Conservation (phyloP, 2,888 invertebrate species). For the Thymelicus lineola region DNA sequence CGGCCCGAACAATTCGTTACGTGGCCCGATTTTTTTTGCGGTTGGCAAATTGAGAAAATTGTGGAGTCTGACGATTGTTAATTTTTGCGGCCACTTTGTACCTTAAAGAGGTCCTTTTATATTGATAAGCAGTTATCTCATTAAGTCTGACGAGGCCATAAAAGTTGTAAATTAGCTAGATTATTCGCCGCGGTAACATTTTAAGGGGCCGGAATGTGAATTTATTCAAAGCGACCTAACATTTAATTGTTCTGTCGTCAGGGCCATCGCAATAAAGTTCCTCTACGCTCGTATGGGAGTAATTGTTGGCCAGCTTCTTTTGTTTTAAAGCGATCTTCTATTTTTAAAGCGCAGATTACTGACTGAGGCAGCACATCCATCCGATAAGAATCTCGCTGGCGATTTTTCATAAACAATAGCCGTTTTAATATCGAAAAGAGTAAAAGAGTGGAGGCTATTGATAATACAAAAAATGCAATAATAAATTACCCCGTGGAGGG, state of each 20-base stretch:
- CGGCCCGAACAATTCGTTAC: slow-evolving; percentile 67
- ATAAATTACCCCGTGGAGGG: slow-evolving; percentile 81
- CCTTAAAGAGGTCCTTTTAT: slow-evolving; percentile 53
- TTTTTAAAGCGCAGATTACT: slow-evolving; percentile 59
- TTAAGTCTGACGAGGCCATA: slow-evolving; percentile 53
- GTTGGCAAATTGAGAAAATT: slow-evolving; percentile 75
- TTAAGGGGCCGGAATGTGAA: slow-evolving; percentile 26
- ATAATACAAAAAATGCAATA: slow-evolving; percentile 84
- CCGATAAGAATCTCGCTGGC: slow-evolving; percentile 73
- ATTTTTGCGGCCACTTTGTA: slow-evolving; percentile 61
- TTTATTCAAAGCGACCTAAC: slow-evolving; percentile 31
- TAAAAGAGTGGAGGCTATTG: slow-evolving; percentile 77
- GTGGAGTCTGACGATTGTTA: slow-evolving; percentile 54
- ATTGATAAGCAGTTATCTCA: slow-evolving; percentile 64
- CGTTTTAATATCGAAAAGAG: slow-evolving; percentile 81
- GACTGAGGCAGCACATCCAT: slow-evolving; percentile 54
- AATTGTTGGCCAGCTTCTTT: slow-evolving; percentile 29
- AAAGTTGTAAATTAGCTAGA: slow-evolving; percentile 64
- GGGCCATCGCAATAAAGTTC: slow-evolving; percentile 25
- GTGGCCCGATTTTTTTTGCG: slow-evolving; percentile 53
- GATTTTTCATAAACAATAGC: slow-evolving; percentile 84
- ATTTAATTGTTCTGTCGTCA: slow-evolving; percentile 38
- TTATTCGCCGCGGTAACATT: slow-evolving; percentile 48
- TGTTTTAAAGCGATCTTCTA: slow-evolving; percentile 33
- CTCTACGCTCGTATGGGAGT: slow-evolving; percentile 29